Base-by-base conservation (phyloP, 2,888 invertebrate genomes). In the Eurytoma californica region DNA sequence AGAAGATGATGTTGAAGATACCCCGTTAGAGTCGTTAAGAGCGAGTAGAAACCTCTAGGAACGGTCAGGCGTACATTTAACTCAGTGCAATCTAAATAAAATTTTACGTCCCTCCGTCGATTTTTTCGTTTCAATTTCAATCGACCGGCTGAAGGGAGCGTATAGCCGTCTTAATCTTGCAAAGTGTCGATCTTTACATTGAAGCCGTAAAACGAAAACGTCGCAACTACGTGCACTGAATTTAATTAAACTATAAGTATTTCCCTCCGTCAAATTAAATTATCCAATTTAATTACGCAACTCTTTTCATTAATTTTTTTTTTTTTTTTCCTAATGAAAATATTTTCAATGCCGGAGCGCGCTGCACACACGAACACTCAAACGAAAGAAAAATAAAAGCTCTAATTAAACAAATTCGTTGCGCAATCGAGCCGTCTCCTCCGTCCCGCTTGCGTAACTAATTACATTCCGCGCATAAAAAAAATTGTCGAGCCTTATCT, bases 91-190 rank as follows among this genome's bases (percentile, higher is more conserved):
- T 68, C 28, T 55, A 55, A 68, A 69, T 75, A 47, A 53, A 61
- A 58, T 60, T 67, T 51, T 80, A 65, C 70, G 18, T 49, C 66
- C 72, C 73, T 12, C 28, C n/a, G 24, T 53, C 30, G 5, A 39
- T 55, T 53, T 39, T 61, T n/a, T 53, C 28, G 39, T 47, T 30
- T 75, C 70, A 63, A 65, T 79, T 74, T 70, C 75, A 63, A 66
- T 79, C 75, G 39, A 7, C 55, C 77, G 78, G 60, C 53, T 67
- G 72, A 39, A 13, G 60, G 47, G 28, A 9, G 47, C 14, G 28
- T 74, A 74, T 66, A 70, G 66, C 66, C 63, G 73, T 39, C 75
- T 75, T 68, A 75, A 75, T 70, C 70, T 63, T 20, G 70, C 20
- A 70, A 70, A 77, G 70, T 63, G 77, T 70, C 77, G 70, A 77